phyloP scores from a whole-genome alignment of 2,113 vertebrate species.

The Vombatus ursinus region DNA sequence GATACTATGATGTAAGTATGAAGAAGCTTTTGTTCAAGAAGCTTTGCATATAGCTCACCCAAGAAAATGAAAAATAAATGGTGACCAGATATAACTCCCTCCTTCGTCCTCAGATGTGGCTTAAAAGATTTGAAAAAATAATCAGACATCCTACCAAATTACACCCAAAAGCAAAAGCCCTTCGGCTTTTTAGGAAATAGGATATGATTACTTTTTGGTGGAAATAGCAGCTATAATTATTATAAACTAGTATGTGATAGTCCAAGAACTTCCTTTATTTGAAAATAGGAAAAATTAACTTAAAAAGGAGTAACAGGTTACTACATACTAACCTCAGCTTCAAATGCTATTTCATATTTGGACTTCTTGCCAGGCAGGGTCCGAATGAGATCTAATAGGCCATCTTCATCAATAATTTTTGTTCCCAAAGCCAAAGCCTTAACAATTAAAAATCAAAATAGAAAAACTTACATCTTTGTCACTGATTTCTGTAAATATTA shows the following conservation, averaged over 20 bases:
- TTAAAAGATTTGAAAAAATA: neutral
- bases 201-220: neutral
- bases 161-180: neutral
- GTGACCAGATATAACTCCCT: neutral
- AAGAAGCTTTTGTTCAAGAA: constrained; percentile 21
- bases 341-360: constrained; percentile 93
- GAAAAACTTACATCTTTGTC: constrained; percentile 12
- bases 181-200: constrained; percentile 2
- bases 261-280: neutral
- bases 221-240: neutral
- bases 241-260: neutral
- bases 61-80: constrained; percentile 20
- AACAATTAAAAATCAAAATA: constrained; percentile 65
- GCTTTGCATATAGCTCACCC: neutral
- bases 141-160: neutral
- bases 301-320: neutral
- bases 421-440: constrained; percentile 94
- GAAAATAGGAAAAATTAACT: constrained; percentile 26
- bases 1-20: neutral
- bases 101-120: neutral
- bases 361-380: constrained; percentile 97
- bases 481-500: constrained; percentile 30
- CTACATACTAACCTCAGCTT: constrained; percentile 89
- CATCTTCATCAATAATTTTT: constrained; percentile 94
- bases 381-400: constrained; percentile 92